Evolutionary conservation across 2,797 vertebrate genomes (phyloP), one percentile per base, ranked within the genome.

Genomic region (Thalassophryne amazonica): DNA sequence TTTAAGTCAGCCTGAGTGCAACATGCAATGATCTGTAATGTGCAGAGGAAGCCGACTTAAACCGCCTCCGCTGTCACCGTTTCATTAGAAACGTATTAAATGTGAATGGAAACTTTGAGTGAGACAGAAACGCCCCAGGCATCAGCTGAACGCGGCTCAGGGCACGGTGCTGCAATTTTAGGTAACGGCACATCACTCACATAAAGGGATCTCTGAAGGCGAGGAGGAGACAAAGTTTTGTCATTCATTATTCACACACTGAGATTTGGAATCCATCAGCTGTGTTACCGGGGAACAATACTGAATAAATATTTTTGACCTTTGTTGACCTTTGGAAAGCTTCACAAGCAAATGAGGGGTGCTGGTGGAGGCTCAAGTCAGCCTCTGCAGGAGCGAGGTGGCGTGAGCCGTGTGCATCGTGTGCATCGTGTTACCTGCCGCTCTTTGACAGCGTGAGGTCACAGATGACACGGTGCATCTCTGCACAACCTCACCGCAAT

Each of bases 21-120:
- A 52, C 64, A 57, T 69, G 71, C 77, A 76, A 56, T 65, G 80
- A 80, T 78, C 78, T 81, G 79, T 78, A 71, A 73, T 60, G 48
- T 42, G 64, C 4, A 21, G 56, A 61, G 34, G 49, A 62, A 60
- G 59, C 55, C 58, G 70, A 65, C 64, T 54, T 40, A 61, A 79
- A 75, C 67, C 25, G 50, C 73, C 72, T 74, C 60, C 20, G 32
- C 34, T 35, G 22, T 38, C 57, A 24, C 41, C 53, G 57, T 74
- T 73, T 80, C 76, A 84, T 87, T 76, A 77, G 48, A 19, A 78
- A 80, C 73, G 70, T 74, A 79, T 76, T 72, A 77, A 81, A 73
- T 62, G 62, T 59, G 56, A 68, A 64, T 67, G 73, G 73, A 80
- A 76, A 75, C 40, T 75, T 11, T 7, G 45, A 40, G 43, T n/a